phyloP scores from a whole-genome alignment of 2,797 vertebrate species.

The Ara ararauna region DNA sequence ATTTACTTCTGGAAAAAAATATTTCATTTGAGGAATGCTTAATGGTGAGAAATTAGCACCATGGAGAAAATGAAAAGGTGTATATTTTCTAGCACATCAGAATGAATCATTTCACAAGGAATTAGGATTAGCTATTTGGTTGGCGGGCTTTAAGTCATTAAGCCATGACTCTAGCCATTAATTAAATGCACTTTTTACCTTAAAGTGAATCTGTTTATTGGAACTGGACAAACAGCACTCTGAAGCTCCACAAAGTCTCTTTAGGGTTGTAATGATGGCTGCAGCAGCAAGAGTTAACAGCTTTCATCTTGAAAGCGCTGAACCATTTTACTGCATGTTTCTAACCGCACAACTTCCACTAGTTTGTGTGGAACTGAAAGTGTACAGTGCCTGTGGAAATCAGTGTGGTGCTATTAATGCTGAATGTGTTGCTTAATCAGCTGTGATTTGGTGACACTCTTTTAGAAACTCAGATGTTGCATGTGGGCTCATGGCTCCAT shows the following conservation, averaged over 20 bases:
- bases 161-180: background rate
- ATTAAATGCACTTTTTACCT: background rate
- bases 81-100: background rate
- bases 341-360: background rate
- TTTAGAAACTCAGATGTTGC: background rate
- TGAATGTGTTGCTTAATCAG: background rate
- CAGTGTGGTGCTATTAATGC: background rate
- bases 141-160: background rate
- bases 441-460: background rate
- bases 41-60: slow-evolving; percentile 14
- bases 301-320: background rate
- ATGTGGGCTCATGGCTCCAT: background rate
- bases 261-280: background rate
- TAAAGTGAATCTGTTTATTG: background rate
- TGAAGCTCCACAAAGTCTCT: background rate
- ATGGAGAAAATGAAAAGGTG: background rate
- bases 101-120: background rate
- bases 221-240: background rate
- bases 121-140: background rate
- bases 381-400: background rate
- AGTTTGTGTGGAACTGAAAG: background rate
- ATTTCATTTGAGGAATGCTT: background rate
- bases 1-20: background rate
- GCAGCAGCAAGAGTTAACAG: background rate
- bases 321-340: background rate